These are phyloP conservation scores for Diplolepis rosae DNA, from an alignment of 2,888 invertebrate genomes.

Conservation along the genomic window DNA sequence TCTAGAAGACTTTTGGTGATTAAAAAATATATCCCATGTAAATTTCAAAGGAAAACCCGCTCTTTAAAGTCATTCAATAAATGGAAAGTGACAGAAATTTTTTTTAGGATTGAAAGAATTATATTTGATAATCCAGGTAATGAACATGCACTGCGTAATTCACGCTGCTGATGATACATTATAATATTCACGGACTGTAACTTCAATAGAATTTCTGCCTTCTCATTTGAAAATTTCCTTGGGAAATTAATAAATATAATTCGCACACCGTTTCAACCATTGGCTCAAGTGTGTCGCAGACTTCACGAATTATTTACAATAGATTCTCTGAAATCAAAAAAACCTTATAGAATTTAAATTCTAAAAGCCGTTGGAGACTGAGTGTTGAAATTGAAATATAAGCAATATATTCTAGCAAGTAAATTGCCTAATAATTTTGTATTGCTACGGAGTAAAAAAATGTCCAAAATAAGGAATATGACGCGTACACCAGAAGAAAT, in stretches of 20 bases:
- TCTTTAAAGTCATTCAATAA: slow-evolving; percentile 10
- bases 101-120: slow-evolving; percentile 41
- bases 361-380: not conserved
- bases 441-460: slow-evolving; percentile 9
- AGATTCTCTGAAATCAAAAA: slow-evolving; percentile 2
- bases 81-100: slow-evolving; percentile 51
- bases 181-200: slow-evolving; percentile 32
- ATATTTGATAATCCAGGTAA: slow-evolving; percentile 29
- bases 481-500: not conserved
- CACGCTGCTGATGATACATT: slow-evolving; percentile 44
- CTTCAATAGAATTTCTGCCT: slow-evolving; percentile 35
- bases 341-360: slow-evolving; percentile 15
- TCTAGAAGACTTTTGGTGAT: slow-evolving; percentile 31
- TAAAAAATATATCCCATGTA: slow-evolving; percentile 18
- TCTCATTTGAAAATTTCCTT: slow-evolving; percentile 37
- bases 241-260: slow-evolving; percentile 37
- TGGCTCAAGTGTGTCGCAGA: slow-evolving; percentile 40
- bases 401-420: slow-evolving; percentile 25
- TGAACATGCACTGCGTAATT: slow-evolving; percentile 42
- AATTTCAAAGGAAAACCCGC: slow-evolving; percentile 39
- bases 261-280: slow-evolving; percentile 32
- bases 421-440: slow-evolving; percentile 34
- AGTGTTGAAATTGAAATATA: slow-evolving; percentile 28
- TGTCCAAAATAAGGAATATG: not conserved
- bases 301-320: too few species aligned